Evolutionary conservation across 1,140 invertebrate genomes (phyloP), one percentile per base, ranked within the genome.

Genomic region (Trialeurodes vaporariorum): DNA sequence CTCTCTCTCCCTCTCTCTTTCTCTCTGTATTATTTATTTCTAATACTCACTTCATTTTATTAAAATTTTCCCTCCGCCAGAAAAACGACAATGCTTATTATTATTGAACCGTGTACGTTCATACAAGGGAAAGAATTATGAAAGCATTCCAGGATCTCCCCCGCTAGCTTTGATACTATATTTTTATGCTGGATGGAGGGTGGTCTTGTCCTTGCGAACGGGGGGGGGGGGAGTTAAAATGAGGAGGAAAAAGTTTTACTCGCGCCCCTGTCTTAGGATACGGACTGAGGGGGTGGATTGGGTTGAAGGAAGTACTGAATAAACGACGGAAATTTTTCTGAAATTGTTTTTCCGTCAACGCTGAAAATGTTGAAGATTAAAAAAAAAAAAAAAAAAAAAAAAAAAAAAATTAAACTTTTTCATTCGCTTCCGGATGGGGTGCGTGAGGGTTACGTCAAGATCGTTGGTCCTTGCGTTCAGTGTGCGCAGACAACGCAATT

Each of bases 1-100:
- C 63, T 13, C 2, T 25, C 63, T 24, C 22, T 25, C 34, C 63
- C 25, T 5, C 5, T 62, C 5, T 9, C 13, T 13, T n/a, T n/a
- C 25, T 25, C 63, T 1, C 34, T 26, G 25, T 64, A 27, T 64
- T 61, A 23, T 64, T 64, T 34, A n/a, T 64, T 34, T 23, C 63
- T n/a, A 27, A 27, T 34, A 22, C 34, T 13, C n/a, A 21, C 63
- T 64, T 25, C 25, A 27, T 34, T 34, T 61, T 25, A 21, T 64
- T 64, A 27, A 27, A 27, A 25, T 64, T 64, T 34, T 61, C 24
- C 63, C 34, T 11, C 5, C 34, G 21, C 25, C n/a, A 25, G 12
- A 27, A n/a, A 22, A 22, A 13, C 63, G 21, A 21, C 63, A 27
- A 27, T 34, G 25, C 63, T 27, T 64, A 27, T 64, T 34, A 25